Conservation (phyloP, 2,888 invertebrate species). For the Spisula subtruncata region DNA sequence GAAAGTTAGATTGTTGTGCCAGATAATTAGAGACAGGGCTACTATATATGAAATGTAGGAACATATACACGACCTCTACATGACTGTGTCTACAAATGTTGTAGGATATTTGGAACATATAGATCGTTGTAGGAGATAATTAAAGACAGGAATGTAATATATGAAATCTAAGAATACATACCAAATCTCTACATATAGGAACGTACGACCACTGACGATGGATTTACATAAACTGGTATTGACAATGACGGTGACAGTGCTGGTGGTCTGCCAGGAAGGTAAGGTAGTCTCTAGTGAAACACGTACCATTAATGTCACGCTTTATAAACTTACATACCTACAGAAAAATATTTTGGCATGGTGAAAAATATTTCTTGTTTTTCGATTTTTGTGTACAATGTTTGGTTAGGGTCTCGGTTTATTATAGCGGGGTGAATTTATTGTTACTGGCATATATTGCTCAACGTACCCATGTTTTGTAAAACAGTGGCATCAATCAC, state of each 20-base stretch:
- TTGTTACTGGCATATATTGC: too few species aligned
- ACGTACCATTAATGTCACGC: not conserved
- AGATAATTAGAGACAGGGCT: not conserved
- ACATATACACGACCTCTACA: not conserved
- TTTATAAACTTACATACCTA: not conserved
- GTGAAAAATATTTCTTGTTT: not conserved
- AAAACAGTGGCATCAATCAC: too few species aligned
- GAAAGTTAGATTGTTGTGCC: not conserved
- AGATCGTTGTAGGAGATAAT: not conserved
- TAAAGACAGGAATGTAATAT: not conserved
- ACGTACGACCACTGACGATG: not conserved
- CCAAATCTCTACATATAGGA: not conserved
- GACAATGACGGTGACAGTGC: not conserved
- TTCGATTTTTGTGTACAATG: not conserved
- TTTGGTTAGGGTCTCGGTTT: not conserved
- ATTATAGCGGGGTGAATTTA: not conserved
- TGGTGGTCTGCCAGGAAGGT: slow-evolving; percentile 17
- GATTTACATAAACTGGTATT: slow-evolving; percentile 6
- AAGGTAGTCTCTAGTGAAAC: not conserved
- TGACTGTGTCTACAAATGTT: too few species aligned
- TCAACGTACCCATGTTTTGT: too few species aligned
- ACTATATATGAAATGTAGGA: not conserved
- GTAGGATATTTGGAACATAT: not conserved
- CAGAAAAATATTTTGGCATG: not conserved
- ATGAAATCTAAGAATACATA: not conserved